Evolutionary conservation across 2,888 invertebrate species (phyloP).

Genomic region (Tetrapedia diversipes): DNA sequence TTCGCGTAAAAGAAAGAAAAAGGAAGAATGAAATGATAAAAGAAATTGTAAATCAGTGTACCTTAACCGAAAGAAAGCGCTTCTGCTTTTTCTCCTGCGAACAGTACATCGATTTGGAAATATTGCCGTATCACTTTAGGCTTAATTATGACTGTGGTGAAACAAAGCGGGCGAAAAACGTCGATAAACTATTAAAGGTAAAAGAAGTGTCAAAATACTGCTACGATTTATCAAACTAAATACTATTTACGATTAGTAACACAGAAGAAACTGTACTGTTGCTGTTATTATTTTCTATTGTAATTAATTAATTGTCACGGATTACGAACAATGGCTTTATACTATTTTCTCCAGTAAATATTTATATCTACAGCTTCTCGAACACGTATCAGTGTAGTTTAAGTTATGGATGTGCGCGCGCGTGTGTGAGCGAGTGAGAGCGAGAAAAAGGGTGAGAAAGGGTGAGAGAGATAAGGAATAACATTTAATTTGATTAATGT

Average conservation of each 20-base stretch:
- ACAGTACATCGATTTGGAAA: slow-evolving; percentile 73
- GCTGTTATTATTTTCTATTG: slow-evolving; percentile 70
- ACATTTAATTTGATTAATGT: slow-evolving; percentile 26
- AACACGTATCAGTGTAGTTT: slow-evolving; percentile 63
- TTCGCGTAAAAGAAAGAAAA: slow-evolving; percentile 12
- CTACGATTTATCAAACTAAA: slow-evolving; percentile 72
- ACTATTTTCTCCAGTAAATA: slow-evolving; percentile 67
- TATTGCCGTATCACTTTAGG: slow-evolving; percentile 74
- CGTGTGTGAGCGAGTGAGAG: slow-evolving; percentile 46
- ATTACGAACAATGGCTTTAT: slow-evolving; percentile 65
- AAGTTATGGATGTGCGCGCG: too few species aligned
- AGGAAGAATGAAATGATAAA: neutral
- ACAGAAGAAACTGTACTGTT: slow-evolving; percentile 61
- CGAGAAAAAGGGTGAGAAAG: neutral
- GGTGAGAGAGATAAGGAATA: neutral
- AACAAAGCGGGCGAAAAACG: slow-evolving; percentile 11
- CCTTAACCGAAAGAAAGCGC: slow-evolving; percentile 25
- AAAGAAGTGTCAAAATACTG: slow-evolving; percentile 78
- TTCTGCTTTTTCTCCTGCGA: slow-evolving; percentile 54
- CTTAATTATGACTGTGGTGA: slow-evolving; percentile 63
- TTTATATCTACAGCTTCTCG: slow-evolving; percentile 64
- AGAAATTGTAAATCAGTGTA: slow-evolving; percentile 26
- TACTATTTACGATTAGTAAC: slow-evolving; percentile 69
- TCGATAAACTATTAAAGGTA: slow-evolving; percentile 69
- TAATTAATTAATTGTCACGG: slow-evolving; percentile 64